Evolutionary conservation across 2,888 invertebrate genomes (phyloP), one percentile per base, ranked within the genome.

Genomic region (Cerastoderma edule): DNA sequence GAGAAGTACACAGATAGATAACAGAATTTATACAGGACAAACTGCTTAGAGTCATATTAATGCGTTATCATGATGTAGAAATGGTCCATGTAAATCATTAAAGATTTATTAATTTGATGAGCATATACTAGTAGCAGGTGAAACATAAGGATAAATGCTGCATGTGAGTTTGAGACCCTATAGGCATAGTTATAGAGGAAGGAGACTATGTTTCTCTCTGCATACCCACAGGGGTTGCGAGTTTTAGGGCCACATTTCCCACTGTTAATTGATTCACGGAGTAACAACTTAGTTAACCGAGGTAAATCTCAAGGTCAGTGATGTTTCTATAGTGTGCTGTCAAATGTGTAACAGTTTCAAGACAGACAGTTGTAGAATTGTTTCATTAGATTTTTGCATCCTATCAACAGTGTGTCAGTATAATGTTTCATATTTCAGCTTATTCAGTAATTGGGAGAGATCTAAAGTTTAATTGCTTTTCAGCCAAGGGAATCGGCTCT

Each of bases 31-130:
- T 60, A 60, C 33, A 33, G 27, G 60, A 39, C 33, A n/a, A n/a
- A 60, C 60, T 60, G 60, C 39, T 33, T 60, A 32, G 35, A 39
- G 22, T 60, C 35, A 33, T 35, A 60, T 39, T 60, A 39, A 60
- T 60, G 60, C 39, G 39, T 60, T 60, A 60, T 60, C 60, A 60
- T 60, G 60, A 13, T 35, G 22, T 39, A 60, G 60, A 60, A 60
- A 60, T 27, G 24, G 60, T 22, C 60, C 19, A 8, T 35, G 39
- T 39, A 39, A 60, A 8, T 39, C 24, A 39, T 16, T 39, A 5
- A n/a, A n/a, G n/a, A n/a, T n/a, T n/a, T n/a, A n/a, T n/a, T n/a
- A n/a, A n/a, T n/a, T n/a, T n/a, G n/a, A n/a, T n/a, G n/a, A n/a
- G n/a, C n/a, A n/a, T n/a, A n/a, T n/a, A n/a, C n/a, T n/a, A 22